Conservation (phyloP, 2,797 vertebrate genomes). For the Neoniphon sammara region DNA sequence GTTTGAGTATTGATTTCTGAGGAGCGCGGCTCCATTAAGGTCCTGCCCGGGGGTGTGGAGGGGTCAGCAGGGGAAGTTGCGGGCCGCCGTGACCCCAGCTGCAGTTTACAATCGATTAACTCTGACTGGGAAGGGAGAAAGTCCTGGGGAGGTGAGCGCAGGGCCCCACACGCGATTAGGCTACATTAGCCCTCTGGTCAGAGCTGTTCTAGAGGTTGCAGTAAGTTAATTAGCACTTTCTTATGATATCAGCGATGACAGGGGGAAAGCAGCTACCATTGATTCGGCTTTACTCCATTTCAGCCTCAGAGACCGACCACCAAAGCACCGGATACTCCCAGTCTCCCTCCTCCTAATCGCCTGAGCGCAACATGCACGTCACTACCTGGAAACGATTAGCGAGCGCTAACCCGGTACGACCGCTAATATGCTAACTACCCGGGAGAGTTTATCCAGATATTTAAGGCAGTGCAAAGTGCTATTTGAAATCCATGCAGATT, state of each 20-base stretch:
- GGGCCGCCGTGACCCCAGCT: slow-evolving; percentile 90
- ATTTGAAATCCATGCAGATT: slow-evolving; percentile 28
- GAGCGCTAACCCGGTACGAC: slow-evolving; percentile 38
- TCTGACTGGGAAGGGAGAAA: slow-evolving; percentile 85
- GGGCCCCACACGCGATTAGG: slow-evolving; percentile 87
- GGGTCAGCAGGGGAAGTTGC: slow-evolving; percentile 90
- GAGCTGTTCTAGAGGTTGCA: slow-evolving; percentile 86
- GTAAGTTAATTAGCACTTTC: slow-evolving; percentile 88
- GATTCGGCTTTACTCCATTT: slow-evolving; percentile 82
- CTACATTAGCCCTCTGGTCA: slow-evolving; percentile 90
- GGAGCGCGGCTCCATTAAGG: slow-evolving; percentile 95
- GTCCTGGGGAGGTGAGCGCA: slow-evolving; percentile 89
- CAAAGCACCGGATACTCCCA: slow-evolving; percentile 61
- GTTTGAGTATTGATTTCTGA: slow-evolving; percentile 97
- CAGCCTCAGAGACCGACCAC: slow-evolving; percentile 73
- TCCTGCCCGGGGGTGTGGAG: slow-evolving; percentile 88
- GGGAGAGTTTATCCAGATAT: slow-evolving; percentile 25
- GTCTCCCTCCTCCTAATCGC: slow-evolving; percentile 54
- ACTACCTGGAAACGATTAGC: slow-evolving; percentile 78
- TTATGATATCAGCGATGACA: slow-evolving; percentile 86
- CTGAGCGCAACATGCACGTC: slow-evolving; percentile 56
- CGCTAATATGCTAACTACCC: slow-evolving; percentile 55
- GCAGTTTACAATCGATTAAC: slow-evolving; percentile 96
- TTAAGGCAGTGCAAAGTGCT: slow-evolving; percentile 5
- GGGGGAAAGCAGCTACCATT: slow-evolving; percentile 80